A percentile compares a stretch with the other conserved stretches of the same genome.
phyloP scores from a whole-genome alignment of 2,888 invertebrate species.

The Caenorhabditis sp. region DNA sequence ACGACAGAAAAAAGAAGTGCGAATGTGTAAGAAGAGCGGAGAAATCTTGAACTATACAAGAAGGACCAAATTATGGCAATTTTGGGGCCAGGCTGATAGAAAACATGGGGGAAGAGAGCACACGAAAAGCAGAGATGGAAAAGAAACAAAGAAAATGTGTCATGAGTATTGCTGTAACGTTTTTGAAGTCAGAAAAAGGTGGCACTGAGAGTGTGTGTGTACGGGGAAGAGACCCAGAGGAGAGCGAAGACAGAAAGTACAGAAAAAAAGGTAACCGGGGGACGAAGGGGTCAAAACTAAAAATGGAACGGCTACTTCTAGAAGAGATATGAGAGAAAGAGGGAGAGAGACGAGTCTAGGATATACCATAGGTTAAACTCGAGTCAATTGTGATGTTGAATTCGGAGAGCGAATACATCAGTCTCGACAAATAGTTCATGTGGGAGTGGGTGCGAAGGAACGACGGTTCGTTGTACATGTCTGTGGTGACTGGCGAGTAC shows the following conservation, averaged over 20 bases:
- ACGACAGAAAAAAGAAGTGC: slow-evolving; percentile 5
- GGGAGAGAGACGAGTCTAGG: no score
- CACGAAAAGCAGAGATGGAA: slow-evolving; percentile 8
- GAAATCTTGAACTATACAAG: slow-evolving; percentile 28
- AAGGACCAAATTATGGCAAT: slow-evolving; percentile 50
- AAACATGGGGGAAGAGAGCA: slow-evolving; percentile 9
- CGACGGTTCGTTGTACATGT: slow-evolving; percentile 96
- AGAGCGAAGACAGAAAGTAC: slow-evolving; percentile 28
- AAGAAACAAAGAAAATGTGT: slow-evolving; percentile 9
- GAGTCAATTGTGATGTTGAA: slow-evolving; percentile 77
- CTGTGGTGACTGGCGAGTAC: slow-evolving; percentile 88
- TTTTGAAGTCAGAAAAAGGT: slow-evolving; percentile 20
- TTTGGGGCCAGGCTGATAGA: slow-evolving; percentile 26
- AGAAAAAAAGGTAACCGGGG: slow-evolving; percentile 42
- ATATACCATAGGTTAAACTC: slow-evolving; percentile 77
- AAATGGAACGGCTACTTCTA: slow-evolving; percentile 6
- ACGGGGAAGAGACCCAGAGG: slow-evolving; percentile 33
- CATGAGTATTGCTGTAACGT: slow-evolving; percentile 32
- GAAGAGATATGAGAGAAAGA: slow-evolving; percentile 18
- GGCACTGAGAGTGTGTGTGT: slow-evolving; percentile 36
- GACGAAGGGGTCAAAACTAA: slow-evolving; percentile 8
- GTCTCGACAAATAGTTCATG: slow-evolving; percentile 72
- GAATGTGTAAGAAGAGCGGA: slow-evolving; percentile 18
- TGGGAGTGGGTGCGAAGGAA: slow-evolving; percentile 85
- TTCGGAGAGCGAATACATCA: slow-evolving; percentile 76